Base-by-base conservation (phyloP, 2,113 vertebrate genomes). In the Tringa solitaria region DNA sequence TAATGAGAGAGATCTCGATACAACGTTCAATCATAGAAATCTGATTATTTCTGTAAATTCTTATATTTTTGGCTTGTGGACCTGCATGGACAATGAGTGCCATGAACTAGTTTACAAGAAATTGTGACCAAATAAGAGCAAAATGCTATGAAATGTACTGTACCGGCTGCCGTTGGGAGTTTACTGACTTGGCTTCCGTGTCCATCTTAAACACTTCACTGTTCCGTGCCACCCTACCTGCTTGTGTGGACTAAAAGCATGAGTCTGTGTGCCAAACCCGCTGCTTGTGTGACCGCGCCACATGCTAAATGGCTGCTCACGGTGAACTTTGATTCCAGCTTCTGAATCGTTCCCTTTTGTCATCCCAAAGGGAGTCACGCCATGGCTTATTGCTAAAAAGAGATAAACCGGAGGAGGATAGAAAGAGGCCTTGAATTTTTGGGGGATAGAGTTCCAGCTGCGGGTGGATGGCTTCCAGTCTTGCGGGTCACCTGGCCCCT, bases 361-460 rank as follows among this genome's bases (percentile, higher is more conserved):
- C 98, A 97, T 98, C 98, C 98, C 97, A 98, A 98, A 99, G 99
- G 99, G 99, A 98, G 99, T 99, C 97, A 99, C 99, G 59, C 99
- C 99, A 37, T 99, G 99, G 99, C 99, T 99, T 98, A 99, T 99
- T 98, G 99, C 99, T 98, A 99, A 99, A 98, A 98, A 98, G 97
- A 98, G 97, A 98, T 98, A 97, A 98, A 86, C 92, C 97, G 87
- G 89, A 94, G 95, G 92, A 97, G 91, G 94, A 86, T 93, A 67
- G 92, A 95, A 90, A 86, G 82, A 94, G 96, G 94, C 98, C 97
- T 98, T 98, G 98, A 98, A 98, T 98, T 98, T 98, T 98, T 87
- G 98, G 97, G 98, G 95, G 96, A 96, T 94, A 97, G 97, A 77
- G 96, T 97, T 89, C 95, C 85, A 90, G 90, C 97, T 97, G 96